A percentile compares a stretch with the other conserved stretches of the same genome.
phyloP scores from a whole-genome alignment of 2,888 invertebrate species.

The Lasioglossum leucozonium region DNA sequence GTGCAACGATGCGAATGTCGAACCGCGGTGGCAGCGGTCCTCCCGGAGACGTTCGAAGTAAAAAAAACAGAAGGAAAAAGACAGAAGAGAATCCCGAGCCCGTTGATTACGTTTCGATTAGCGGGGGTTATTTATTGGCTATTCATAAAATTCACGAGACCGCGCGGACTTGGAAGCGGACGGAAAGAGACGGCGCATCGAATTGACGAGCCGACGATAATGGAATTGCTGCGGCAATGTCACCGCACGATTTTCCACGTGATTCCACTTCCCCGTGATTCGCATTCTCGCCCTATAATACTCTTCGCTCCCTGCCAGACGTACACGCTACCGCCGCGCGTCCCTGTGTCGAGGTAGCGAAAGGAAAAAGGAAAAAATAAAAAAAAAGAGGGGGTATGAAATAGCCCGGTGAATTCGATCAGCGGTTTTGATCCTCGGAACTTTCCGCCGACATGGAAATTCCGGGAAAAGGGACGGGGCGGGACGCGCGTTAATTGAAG shows the following conservation, averaged over 20 bases:
- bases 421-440: neutral
- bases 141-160: slow-evolving; percentile 60
- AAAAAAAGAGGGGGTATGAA: slow-evolving; percentile 34
- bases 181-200: slow-evolving; percentile 41
- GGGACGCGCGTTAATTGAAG: slow-evolving; percentile 1
- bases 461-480: neutral
- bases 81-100: neutral
- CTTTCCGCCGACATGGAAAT: slow-evolving; percentile 5
- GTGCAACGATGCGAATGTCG: neutral
- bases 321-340: neutral
- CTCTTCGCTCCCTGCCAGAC: slow-evolving; percentile 18
- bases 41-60: neutral
- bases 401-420: slow-evolving; percentile 26
- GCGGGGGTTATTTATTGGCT: slow-evolving; percentile 54
- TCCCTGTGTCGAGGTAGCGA: neutral
- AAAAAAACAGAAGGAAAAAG: neutral
- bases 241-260: slow-evolving; percentile 64
- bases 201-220: slow-evolving; percentile 65
- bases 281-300: slow-evolving; percentile 56
- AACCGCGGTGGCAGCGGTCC: neutral
- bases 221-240: slow-evolving; percentile 64
- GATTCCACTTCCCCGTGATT: slow-evolving; percentile 64
- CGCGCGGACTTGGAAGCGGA: slow-evolving; percentile 19
- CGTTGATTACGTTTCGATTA: slow-evolving; percentile 63
- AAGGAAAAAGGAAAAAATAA: neutral